These are phyloP conservation scores for Nesogale talazaci DNA, from an alignment of 2,113 vertebrate species.

Conservation along the genomic window DNA sequence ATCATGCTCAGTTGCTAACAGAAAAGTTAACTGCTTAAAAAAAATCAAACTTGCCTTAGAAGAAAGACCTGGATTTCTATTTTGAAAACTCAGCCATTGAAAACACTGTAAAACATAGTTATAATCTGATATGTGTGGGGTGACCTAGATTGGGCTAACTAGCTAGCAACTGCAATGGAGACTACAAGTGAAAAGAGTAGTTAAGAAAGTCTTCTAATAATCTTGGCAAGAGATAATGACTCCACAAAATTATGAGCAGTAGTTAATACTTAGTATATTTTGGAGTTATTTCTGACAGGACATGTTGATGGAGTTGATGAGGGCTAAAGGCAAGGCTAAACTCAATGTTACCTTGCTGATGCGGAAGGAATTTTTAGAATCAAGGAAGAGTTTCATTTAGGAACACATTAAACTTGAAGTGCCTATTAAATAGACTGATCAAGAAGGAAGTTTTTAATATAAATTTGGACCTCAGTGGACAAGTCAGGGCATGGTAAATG, in stretches of 20 bases:
- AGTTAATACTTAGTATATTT: background rate
- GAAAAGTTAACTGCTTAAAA: no score
- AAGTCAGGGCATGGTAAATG: background rate
- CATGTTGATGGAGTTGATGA: background rate
- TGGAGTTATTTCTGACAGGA: background rate
- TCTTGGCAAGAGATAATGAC: background rate
- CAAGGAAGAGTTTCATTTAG: background rate
- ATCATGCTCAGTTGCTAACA: no score
- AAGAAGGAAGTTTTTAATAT: background rate
- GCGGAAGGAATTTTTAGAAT: background rate
- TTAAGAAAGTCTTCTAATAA: background rate
- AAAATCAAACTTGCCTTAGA: no score
- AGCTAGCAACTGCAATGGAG: background rate
- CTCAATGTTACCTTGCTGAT: background rate
- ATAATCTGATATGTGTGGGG: no score
- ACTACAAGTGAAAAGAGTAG: background rate
- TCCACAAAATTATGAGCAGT: background rate
- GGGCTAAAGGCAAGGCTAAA: background rate
- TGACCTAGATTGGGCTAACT: background rate
- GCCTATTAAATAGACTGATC: background rate
- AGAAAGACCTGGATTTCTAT: no score
- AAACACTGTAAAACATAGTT: no score
- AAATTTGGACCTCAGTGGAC: background rate
- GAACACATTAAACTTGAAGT: background rate
- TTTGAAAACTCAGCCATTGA: no score